Percentiles rank a stretch among this genome's conserved stretches.
Conservation (phyloP, 2,888 invertebrate species). For the Peribatodes rhomboidaria region DNA sequence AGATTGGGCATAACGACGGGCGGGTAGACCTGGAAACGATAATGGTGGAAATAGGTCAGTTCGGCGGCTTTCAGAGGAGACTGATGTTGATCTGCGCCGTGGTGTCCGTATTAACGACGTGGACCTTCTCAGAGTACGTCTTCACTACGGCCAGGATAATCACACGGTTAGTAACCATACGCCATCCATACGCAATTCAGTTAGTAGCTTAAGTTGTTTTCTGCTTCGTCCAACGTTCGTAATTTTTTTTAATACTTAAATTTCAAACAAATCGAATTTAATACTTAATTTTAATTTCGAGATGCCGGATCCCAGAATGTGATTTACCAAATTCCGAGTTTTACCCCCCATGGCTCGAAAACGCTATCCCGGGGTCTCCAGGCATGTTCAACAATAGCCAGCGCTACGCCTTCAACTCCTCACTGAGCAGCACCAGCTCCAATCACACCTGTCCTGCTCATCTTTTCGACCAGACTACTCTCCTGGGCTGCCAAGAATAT, state of each 20-base stretch:
- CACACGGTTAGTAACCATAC: conserved; percentile 69
- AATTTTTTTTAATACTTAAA: too few species aligned
- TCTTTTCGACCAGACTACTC: conserved; percentile 59
- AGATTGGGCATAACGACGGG: not conserved
- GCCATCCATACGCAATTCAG: too few species aligned
- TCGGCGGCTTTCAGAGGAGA: conserved; percentile 70
- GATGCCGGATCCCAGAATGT: conserved; percentile 44
- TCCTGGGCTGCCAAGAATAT: conserved; percentile 61
- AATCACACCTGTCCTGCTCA: conserved; percentile 61
- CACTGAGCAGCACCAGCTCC: conserved; percentile 46
- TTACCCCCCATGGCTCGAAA: conserved; percentile 33
- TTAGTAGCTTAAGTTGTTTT: too few species aligned
- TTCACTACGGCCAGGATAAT: conserved; percentile 73
- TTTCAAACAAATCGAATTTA: too few species aligned
- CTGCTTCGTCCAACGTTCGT: too few species aligned
- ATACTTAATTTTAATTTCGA: conserved; percentile 31
- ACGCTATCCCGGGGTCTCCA: conserved; percentile 71
- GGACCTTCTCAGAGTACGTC: conserved; percentile 67
- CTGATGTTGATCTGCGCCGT: conserved; percentile 57
- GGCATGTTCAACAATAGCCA: conserved; percentile 75
- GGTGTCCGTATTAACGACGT: conserved; percentile 64
- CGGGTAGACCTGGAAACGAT: conserved; percentile 67
- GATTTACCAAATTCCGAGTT: conserved; percentile 27
- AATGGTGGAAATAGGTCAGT: conserved; percentile 69
- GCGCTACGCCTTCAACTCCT: conserved; percentile 60